Evolutionary conservation across 2,113 vertebrate genomes (phyloP), one percentile per base, ranked within the genome.

Genomic region (Crotalus tigris): DNA sequence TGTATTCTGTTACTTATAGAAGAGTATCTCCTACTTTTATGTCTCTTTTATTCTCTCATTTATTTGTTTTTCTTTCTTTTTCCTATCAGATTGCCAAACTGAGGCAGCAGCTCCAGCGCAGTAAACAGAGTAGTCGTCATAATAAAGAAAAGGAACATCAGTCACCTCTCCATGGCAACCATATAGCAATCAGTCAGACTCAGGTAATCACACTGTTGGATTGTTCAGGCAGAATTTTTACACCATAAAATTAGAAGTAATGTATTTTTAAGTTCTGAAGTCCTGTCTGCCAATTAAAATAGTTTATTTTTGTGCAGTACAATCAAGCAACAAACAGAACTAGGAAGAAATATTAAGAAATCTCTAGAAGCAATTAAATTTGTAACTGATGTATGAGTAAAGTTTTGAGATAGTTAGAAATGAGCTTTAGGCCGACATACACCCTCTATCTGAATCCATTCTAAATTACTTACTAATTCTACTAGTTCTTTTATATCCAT

Each of bases 41-140:
- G 4, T 0, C 86, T 8, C 0, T 91, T 61, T 0, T 0, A 19
- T 87, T 81, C 75, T 58, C 96, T 85, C 44, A 92, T 53, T 61
- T 92, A 24, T 26, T 90, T 94, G 90, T 57, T 59, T 92, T 87
- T 94, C 69, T 90, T 86, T 91, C 89, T 92, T 92, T 87, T 95
- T 91, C 96, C 94, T 96, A 98, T 97, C 98, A 99, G 99, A 99
- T 99, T 94, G 98, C 98, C 96, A 99, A 99, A 96, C 97, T 99
- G 95, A 97, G 99, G 81, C 98, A 99, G 97, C 99, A 99, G 94
- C 98, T 99, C 21, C 99, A 99, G 94, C 98, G 98, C 93, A 98
- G 98, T 95, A 99, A 99, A 93, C 98, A 99, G 96, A 98, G 98
- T 55, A 98, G 97, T 94, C 98, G 98, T 58, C 98, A 98, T 96